Conservation (phyloP, 2,113 vertebrate genomes). For the Podilymbus podiceps region DNA sequence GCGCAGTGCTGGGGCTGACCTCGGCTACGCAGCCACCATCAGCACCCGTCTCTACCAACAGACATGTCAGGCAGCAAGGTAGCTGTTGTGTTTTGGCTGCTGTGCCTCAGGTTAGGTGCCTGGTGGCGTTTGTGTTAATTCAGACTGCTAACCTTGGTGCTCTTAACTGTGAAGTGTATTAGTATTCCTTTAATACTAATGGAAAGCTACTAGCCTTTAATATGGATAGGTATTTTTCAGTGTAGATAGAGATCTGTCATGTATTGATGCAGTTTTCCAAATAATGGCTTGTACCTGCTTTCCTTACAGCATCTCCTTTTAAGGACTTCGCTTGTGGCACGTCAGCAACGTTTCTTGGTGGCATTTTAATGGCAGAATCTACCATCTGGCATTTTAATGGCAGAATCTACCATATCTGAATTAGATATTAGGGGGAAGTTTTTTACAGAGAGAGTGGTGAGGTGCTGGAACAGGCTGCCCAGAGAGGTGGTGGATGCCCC, state of each 20-base stretch:
- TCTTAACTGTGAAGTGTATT: background rate
- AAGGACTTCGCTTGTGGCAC: background rate
- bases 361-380: background rate
- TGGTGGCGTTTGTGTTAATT: background rate
- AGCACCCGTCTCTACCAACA: background rate
- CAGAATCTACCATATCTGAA: too few relatives aligned
- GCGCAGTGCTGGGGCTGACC: background rate
- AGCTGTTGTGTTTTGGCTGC: background rate
- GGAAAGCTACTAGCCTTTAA: background rate
- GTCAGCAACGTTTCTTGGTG: background rate
- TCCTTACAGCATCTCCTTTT: background rate
- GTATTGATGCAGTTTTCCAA: background rate
- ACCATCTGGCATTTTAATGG: too few relatives aligned
- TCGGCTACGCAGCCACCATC: rapidly evolving
- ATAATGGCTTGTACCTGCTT: rapidly evolving
- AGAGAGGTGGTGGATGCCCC: too few relatives aligned
- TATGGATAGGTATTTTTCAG: background rate
- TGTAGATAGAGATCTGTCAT: rapidly evolving
- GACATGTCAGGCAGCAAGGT: rapidly evolving
- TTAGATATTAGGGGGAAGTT: too few relatives aligned
- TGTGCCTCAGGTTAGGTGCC: background rate
- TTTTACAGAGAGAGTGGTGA: too few relatives aligned
- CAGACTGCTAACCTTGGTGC: background rate
- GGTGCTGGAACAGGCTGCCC: too few relatives aligned
- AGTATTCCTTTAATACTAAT: background rate